Evolutionary conservation across 2,113 vertebrate species (phyloP).

Genomic region (Acrocephalus kingi): DNA sequence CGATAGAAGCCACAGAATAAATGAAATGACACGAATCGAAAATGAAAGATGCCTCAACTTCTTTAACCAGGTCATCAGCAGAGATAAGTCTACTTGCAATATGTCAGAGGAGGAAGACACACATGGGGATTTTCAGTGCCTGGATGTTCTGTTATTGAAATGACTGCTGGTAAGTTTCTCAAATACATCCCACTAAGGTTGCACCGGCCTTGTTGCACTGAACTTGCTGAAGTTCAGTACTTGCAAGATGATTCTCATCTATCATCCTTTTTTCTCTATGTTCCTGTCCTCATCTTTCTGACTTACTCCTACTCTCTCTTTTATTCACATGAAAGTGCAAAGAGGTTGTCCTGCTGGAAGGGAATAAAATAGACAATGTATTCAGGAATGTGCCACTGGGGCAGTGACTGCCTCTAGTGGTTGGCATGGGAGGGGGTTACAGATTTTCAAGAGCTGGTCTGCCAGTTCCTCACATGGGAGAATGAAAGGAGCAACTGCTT

Average conservation of each 20-base stretch:
- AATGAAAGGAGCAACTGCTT: not conserved
- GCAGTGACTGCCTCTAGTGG: not conserved
- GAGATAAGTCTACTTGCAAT: not conserved
- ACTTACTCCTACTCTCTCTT: not conserved
- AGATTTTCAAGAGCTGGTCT: not conserved
- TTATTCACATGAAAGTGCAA: not conserved
- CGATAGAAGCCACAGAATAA: not conserved
- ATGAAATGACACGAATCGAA: not conserved
- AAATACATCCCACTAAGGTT: not conserved
- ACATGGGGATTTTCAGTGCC: not conserved
- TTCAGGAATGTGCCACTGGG: not conserved
- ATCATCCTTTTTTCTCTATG: not conserved
- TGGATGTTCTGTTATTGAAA: not conserved
- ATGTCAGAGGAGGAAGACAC: not conserved
- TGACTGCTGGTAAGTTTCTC: not conserved
- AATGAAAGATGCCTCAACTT: not conserved
- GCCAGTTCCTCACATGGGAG: not conserved
- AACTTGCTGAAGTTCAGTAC: not conserved
- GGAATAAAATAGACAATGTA: not conserved
- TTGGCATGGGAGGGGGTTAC: not conserved
- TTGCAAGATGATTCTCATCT: not conserved
- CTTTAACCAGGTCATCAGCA: not conserved
- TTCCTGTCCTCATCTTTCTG: not conserved
- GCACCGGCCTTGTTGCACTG: not conserved
- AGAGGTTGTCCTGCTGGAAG: not conserved